Base-by-base conservation (phyloP, 2,888 invertebrate species). In the Anaspis maculata region DNA sequence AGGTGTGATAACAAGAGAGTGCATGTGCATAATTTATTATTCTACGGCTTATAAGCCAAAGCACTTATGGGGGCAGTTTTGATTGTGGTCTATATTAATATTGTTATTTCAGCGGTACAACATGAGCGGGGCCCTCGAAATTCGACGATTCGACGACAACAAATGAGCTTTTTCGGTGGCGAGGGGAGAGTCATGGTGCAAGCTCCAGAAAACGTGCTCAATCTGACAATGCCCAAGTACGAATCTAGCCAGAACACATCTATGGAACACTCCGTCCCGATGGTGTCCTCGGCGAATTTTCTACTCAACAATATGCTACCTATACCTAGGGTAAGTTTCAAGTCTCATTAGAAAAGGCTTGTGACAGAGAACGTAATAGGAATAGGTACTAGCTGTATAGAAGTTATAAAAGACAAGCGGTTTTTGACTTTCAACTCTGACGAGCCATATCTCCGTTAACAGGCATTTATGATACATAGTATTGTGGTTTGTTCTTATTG, bases 91-190 rank as follows among this genome's bases (percentile, higher is more conserved):
- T 33, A 44, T 33, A 24, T 30, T 41, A 37, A 42, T 49, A 33
- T 49, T 48, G 45, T 55, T 57, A 41, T 72, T 74, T 31, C 72
- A 89, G 97, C 97, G 37, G 97, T 98, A 2, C 98, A 98, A 66
- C 96, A 97, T 60, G 97, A 98, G 66, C 76, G 98, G 42, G 97
- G 97, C 0, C 97, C 97, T 1, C 74, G 98, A 27, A 95, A 89
- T 62, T 91, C 96, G 0, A 96, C 96, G 1, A 71, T 97, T 16
- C 77, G 92, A 3, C 78, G 94, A 9, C 96, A 96, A 69, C 96
- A 96, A 69, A 88, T 95, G 79, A 85, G 86, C 2, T 67, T 86
- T 45, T 83, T 79, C 55, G 73, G 84, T 51, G 84, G 84, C 56
- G 87, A 83, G 31, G 72, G 62, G 2, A 55, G 55, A 13, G 57